Evolutionary conservation across 1,140 invertebrate species (phyloP), one percentile per base, ranked within the genome.

Genomic region (Vanessa atalanta): DNA sequence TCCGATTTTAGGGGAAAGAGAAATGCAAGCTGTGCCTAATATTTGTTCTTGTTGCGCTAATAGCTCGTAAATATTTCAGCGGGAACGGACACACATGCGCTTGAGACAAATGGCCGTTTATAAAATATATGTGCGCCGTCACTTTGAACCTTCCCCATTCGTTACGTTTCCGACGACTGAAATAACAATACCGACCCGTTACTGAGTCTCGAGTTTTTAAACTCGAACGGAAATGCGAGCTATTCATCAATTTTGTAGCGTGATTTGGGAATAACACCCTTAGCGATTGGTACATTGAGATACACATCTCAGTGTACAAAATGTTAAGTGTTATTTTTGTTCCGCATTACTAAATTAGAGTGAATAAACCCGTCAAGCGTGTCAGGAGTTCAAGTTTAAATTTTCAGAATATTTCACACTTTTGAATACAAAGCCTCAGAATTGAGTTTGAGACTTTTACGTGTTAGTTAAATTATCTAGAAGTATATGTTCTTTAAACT

Each of bases 61-160:
- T 92, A 88, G 90, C 81, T 90, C 88, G 87, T 92, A 92, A 92
- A 92, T 90, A 92, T 88, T 87, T 92, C 90, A 90, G 80, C 88
- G 82, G 60, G 78, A 79, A 82, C 79, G 81, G 80, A 79, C 82
- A 85, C 83, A 85, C 83, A 89, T 88, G 85, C 83, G 82, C 79
- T 80, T 83, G 71, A 84, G 88, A 92, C 90, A 92, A 90, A 92
- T 90, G 85, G 87, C 77, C 73, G 82, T 76, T 79, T 88, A 88
- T 87, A 89, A 90, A 88, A 89, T 88, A 87, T 88, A 85, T 80
- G 82, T 83, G 77, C 70, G 78, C 80, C 83, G 83, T 87, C 86
- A 88, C 87, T 90, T 85, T 86, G 83, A 88, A 87, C 84, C 77
- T 82, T 84, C 77, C 85, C 83, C 84, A 87, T 87, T 85, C 82